Evolutionary conservation across 2,797 vertebrate genomes (phyloP), one percentile per base, ranked within the genome.

Genomic region (Lepus townsendii): DNA sequence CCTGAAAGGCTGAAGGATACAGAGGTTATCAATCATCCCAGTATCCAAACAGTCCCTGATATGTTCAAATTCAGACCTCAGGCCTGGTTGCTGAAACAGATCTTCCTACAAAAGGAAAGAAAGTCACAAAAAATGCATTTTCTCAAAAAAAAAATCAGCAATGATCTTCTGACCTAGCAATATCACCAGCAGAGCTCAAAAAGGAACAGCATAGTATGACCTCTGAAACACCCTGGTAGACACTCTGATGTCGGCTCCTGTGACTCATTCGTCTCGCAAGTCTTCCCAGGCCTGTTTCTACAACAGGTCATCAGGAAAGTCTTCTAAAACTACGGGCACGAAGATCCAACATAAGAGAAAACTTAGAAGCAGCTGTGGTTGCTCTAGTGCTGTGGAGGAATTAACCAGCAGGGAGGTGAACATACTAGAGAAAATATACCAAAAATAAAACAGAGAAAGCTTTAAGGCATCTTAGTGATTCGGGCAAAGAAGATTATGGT

Each of bases 81-180:
- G 99, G 72, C 99, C 99, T 72, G 99, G 99, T 84, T 99, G 99
- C 97, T 99, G 99, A 98, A 99, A 99, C 84, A 99, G 98, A 97
- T 99, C 99, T 98, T 99, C 99, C 99, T 99, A 98, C 68, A 99
- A 98, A 97, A 87, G 87, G 68, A 27, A 54, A 96, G 52, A 91
- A 75, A 89, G 42, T 60, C 62, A 94, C 52, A 91, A 89, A 94
- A 76, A 50, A 94, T 88, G 93, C 88, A 65, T 72, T 82, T 90
- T 92, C 84, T 93, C 75, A 95, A 84, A 96, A 88, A 89, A 79
- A 47, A 47, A 47, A 47, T 54, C 65, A 80, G 35, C 91, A 85
- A 79, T 85, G 63, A 80, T 91, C 91, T 95, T 63, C 76, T 82
- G 47, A 90, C 26, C 38, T 78, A 85, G 32, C 75, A 90, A 80